Evolutionary conservation across 2,888 invertebrate species (phyloP), one percentile per base, ranked within the genome.

Genomic region (Sesamia inferens): DNA sequence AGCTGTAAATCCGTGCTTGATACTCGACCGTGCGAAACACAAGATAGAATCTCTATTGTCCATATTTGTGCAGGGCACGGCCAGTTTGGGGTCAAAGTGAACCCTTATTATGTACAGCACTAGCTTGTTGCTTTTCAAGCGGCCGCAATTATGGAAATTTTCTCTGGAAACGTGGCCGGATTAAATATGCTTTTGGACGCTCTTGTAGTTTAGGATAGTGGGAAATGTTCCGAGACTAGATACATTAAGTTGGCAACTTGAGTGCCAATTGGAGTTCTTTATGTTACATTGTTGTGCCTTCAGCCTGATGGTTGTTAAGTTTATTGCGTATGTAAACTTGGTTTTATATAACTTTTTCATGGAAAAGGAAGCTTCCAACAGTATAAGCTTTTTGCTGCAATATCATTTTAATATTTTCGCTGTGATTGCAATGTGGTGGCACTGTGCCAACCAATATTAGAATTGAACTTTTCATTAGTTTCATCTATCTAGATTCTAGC

Each of bases 11-110:
- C 88, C 81, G 82, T 82, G 84, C 84, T 83, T 87, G 88, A 89
- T 89, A 86, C 80, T 85, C 87, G 87, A 92, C 90, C 93, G 93
- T 93, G 93, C 91, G 93, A 93, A 93, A 90, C 88, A 83, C 80
- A 73, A 89, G 93, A 93, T 93, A 93, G 87, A 87, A 93, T 93
- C 93, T 88, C 87, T 80, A 86, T 85, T 86, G 90, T 88, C 93
- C 93, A 91, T 93, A 93, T 93, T 93, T 91, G 93, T 91, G 80
- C 85, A 82, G 87, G 87, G 90, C 89, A 89, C 89, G 89, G 88
- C 85, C 83, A 83, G 87, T 88, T 85, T 82, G 89, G 90, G 93
- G 94, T 94, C 94, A 93, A 85, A 90, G 90, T 86, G 90, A 88
- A 89, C 90, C 93, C 93, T 91, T 93, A 93, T 93, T 93, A 93